phyloP scores from a whole-genome alignment of 1,140 invertebrate genomes.

The Littorina saxatilis region DNA sequence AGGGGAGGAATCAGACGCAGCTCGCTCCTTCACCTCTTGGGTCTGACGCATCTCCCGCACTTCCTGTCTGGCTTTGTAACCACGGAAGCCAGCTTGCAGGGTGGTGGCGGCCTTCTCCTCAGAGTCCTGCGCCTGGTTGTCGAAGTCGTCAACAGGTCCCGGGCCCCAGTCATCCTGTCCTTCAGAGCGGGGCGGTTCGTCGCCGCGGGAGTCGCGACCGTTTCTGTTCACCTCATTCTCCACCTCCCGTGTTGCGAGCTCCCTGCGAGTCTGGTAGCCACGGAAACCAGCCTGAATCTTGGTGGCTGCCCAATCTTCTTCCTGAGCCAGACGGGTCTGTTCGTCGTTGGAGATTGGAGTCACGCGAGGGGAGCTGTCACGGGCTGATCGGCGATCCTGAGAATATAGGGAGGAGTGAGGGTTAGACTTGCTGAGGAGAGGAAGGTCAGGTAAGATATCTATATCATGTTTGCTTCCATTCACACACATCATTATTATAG shows the following conservation, averaged over 20 bases:
- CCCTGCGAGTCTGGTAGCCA: slow-evolving; percentile 55
- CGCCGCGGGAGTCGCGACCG: background rate
- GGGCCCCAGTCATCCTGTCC: slow-evolving; percentile 11
- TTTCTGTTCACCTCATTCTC: background rate
- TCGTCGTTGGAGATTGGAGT: background rate
- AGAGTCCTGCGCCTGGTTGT: background rate
- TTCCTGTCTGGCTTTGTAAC: slow-evolving; percentile 83
- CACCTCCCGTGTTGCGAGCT: slow-evolving; percentile 55
- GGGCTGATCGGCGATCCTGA: too few relatives aligned
- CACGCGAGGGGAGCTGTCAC: too few relatives aligned
- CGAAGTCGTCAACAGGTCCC: background rate
- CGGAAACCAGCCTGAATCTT: slow-evolving; percentile 81
- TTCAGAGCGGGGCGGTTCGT: background rate
- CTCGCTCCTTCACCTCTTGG: background rate
- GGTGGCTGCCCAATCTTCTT: slow-evolving; percentile 77
- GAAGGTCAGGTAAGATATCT: too few relatives aligned
- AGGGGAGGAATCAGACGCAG: background rate
- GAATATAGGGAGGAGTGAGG: too few relatives aligned
- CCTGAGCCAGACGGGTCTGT: background rate
- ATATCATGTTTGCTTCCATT: too few relatives aligned
- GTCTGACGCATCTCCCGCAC: slow-evolving; percentile 60
- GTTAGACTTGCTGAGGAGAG: too few relatives aligned
- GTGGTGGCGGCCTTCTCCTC: slow-evolving; percentile 80
- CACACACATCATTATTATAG: too few relatives aligned
- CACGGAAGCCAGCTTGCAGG: slow-evolving; percentile 85